Evolutionary conservation across 1,140 invertebrate species (phyloP).

Genomic region (Micrasema minimum): DNA sequence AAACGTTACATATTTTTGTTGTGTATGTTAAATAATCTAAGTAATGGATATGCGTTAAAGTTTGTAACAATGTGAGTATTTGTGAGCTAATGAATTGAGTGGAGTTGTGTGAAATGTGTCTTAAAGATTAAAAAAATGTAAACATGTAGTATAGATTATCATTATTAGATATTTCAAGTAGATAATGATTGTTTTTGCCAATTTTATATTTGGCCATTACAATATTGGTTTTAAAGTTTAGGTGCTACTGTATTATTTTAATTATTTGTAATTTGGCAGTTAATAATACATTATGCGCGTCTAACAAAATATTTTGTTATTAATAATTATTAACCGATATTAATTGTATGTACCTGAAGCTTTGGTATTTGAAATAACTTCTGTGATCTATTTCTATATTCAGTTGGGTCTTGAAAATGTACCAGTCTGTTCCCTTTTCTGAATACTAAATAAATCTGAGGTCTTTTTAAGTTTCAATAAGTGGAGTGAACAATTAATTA

Average conservation of each 20-base stretch:
- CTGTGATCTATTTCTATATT: background rate
- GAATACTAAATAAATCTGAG: background rate
- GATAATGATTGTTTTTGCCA: background rate
- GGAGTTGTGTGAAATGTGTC: conserved; percentile 12
- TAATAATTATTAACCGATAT: conserved; percentile 13
- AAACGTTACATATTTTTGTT: too few species aligned
- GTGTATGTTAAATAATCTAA: too few species aligned
- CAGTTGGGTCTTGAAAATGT: background rate
- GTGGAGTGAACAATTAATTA: too few species aligned
- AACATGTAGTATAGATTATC: background rate
- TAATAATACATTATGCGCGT: background rate
- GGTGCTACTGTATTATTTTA: conserved; percentile 14
- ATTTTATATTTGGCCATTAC: conserved; percentile 3
- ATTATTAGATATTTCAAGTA: background rate
- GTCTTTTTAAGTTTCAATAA: background rate
- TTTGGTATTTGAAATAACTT: background rate
- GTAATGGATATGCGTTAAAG: too few species aligned
- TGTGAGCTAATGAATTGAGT: conserved; percentile 1
- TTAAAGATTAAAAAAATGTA: background rate
- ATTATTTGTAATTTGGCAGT: too few species aligned
- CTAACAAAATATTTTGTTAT: too few species aligned
- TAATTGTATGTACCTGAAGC: conserved; percentile 15
- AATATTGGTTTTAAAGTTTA: conserved; percentile 1
- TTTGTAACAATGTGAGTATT: too few species aligned
- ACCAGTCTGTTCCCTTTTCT: background rate